Percentiles rank a stretch among this genome's conserved stretches.
These are phyloP conservation scores for Hipposideros larvatus DNA, from an alignment of 2,797 vertebrate species.

Conservation along the genomic window DNA sequence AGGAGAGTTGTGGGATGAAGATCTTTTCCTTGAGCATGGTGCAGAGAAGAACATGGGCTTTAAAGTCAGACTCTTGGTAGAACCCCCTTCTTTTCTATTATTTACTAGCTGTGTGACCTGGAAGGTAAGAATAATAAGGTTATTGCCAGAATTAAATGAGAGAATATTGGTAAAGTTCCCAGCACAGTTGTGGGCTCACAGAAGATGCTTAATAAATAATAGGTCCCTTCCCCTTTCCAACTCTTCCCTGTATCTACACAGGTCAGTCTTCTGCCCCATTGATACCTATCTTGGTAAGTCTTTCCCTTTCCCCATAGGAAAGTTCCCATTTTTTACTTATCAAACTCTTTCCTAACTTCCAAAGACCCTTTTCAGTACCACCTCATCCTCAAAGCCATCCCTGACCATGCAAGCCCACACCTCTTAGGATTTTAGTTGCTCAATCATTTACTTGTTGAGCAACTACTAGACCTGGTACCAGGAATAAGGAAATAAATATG, in stretches of 20 bases:
- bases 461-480: neutral
- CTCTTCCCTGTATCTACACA: neutral
- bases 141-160: conserved; percentile 28
- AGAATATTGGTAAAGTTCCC: conserved; percentile 11
- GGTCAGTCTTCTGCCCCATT: neutral
- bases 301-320: neutral
- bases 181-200: neutral
- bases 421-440: conserved; percentile 13
- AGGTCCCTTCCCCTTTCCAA: neutral
- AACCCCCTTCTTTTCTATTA: neutral
- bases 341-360: neutral
- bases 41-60: neutral
- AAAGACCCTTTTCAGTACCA: neutral
- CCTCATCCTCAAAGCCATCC: neutral
- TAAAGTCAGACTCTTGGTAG: neutral
- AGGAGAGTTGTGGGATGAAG: neutral
- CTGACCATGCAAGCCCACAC: neutral
- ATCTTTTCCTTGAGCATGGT: neutral
- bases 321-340: neutral
- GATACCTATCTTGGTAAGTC: neutral
- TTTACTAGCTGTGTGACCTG: neutral
- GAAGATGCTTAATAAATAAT: neutral
- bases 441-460: neutral
- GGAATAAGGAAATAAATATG: conserved; percentile 21
- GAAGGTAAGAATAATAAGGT: conserved; percentile 11